These are phyloP conservation scores for Hypotaenidia philippensis DNA, from an alignment of 2,797 vertebrate species.

Conservation along the genomic window DNA sequence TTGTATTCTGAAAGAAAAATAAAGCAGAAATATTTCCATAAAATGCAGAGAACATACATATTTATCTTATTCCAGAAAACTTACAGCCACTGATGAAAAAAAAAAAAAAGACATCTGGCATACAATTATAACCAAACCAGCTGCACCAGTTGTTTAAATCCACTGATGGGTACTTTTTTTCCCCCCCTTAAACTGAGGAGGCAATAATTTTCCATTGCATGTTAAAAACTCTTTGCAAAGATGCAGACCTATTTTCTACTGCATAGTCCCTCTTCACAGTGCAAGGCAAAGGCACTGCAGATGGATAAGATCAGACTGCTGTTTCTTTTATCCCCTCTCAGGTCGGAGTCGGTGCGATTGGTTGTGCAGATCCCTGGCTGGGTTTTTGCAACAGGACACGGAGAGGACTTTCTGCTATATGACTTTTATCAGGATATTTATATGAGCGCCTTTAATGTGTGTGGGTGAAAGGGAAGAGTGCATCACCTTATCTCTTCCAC, in stretches of 20 bases:
- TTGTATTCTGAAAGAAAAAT: slow-evolving; percentile 1
- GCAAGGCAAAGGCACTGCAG: neutral
- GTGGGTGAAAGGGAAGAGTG: neutral
- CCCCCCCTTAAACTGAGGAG: neutral
- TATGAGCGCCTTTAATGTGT: neutral
- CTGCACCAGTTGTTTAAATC: neutral
- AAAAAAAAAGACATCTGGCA: slow-evolving; percentile 17
- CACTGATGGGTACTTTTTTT: neutral
- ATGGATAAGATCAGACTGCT: neutral
- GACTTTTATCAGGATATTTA: neutral
- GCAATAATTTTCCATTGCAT: neutral
- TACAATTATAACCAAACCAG: neutral
- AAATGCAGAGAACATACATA: neutral
- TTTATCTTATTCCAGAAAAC: slow-evolving; percentile 43
- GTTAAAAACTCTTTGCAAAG: neutral
- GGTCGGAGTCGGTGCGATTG: fast-evolving
- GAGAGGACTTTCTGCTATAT: neutral
- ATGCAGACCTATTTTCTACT: neutral
- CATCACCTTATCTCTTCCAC: neutral
- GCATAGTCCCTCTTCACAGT: neutral
- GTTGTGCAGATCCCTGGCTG: neutral
- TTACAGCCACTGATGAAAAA: neutral
- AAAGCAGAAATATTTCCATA: slow-evolving; percentile 3
- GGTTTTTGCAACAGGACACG: fast-evolving
- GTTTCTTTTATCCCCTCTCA: neutral